Percentiles rank a stretch among this genome's conserved stretches.
Evolutionary conservation across 2,888 invertebrate species (phyloP).

Genomic region (Lochmaea crataegi): DNA sequence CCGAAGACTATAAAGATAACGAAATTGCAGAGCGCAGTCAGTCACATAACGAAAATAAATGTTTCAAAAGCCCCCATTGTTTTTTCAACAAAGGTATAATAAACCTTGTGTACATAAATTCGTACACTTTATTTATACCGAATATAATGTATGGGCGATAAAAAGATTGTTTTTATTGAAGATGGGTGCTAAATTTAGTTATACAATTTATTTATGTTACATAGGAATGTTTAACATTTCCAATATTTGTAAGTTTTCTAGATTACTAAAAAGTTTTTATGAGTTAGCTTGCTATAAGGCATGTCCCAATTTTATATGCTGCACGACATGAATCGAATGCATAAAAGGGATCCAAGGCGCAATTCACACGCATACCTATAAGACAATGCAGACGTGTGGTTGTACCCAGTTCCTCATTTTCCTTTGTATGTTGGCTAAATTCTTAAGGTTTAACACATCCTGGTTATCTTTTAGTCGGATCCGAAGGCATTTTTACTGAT

Average conservation of each 20-base stretch:
- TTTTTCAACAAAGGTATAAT: conserved; percentile 18
- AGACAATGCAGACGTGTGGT: no score
- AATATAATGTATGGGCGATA: conserved; percentile 36
- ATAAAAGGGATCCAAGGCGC: no score
- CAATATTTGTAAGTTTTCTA: conserved; percentile 16
- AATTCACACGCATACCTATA: no score
- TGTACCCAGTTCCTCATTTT: no score
- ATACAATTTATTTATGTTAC: conserved; percentile 35
- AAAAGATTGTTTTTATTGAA: conserved; percentile 21
- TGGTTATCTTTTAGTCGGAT: no score
- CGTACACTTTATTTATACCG: conserved; percentile 37
- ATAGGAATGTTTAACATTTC: conserved; percentile 25
- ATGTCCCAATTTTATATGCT: background rate
- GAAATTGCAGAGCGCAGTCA: background rate
- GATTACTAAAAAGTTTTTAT: conserved; percentile 9
- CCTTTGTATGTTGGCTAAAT: no score
- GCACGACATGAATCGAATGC: no score
- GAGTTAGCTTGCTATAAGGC: background rate
- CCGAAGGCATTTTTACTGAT: no score
- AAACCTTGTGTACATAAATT: conserved; percentile 13
- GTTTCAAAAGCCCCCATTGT: conserved; percentile 14
- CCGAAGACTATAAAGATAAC: background rate
- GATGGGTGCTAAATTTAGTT: conserved; percentile 24
- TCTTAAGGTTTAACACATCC: no score
- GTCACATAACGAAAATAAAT: conserved; percentile 7